A percentile compares a stretch with the other conserved stretches of the same genome.
Conservation (phyloP, 2,797 vertebrate species). For the Sebastolobus alascanus region DNA sequence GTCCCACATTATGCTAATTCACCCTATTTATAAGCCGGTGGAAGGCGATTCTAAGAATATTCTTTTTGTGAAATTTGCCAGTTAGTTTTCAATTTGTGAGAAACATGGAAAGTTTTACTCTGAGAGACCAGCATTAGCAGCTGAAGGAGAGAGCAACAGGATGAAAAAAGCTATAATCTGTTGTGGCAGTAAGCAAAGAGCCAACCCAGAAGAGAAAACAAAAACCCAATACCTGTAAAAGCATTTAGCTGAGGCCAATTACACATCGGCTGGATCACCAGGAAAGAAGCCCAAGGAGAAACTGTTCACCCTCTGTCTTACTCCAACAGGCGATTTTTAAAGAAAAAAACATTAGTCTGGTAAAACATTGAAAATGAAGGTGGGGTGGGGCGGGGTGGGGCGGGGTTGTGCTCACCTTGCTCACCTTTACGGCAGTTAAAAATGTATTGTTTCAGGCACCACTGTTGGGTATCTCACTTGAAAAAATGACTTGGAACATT, state of each 20-base stretch:
- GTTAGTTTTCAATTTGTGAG: too few relatives aligned
- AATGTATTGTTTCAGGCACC: slow-evolving; percentile 28
- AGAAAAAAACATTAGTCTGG: slow-evolving; percentile 26
- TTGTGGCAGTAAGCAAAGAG: slow-evolving; percentile 56
- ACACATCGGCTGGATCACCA: slow-evolving; percentile 47
- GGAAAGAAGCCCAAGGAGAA: slow-evolving; percentile 44
- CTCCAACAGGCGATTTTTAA: slow-evolving; percentile 30
- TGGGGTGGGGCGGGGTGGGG: not conserved
- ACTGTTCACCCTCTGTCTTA: slow-evolving; percentile 27
- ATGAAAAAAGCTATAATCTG: slow-evolving; percentile 59
- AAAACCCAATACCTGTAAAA: slow-evolving; percentile 58
- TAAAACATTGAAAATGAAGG: slow-evolving; percentile 31
- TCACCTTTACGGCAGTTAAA: slow-evolving; percentile 34
- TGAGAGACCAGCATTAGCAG: slow-evolving; percentile 38
- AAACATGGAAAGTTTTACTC: slow-evolving; percentile 38
- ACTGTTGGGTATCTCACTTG: slow-evolving; percentile 36
- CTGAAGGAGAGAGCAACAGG: slow-evolving; percentile 25
- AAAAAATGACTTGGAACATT: slow-evolving; percentile 30
- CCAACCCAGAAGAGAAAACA: slow-evolving; percentile 46
- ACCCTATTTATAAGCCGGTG: too few relatives aligned
- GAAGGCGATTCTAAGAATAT: too few relatives aligned
- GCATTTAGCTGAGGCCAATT: slow-evolving; percentile 58
- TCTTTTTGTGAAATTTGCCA: too few relatives aligned
- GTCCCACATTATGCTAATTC: too few relatives aligned
- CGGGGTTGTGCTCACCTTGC: not conserved